A percentile compares a stretch with the other conserved stretches of the same genome.
Conservation (phyloP, 1,140 invertebrate species). For the Mycetomoellerius zeteki region DNA sequence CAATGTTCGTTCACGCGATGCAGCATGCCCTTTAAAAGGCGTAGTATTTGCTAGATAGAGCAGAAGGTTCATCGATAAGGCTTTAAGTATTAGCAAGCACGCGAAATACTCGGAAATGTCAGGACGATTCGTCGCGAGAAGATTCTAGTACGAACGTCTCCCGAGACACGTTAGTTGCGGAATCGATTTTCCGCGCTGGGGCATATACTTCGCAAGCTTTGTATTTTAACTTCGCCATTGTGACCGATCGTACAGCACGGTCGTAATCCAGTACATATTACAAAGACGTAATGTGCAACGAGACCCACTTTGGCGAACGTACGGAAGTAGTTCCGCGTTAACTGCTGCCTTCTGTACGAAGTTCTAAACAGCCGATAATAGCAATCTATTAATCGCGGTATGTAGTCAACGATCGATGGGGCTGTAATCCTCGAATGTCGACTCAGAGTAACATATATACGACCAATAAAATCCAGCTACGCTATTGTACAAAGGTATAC, state of each 20-base stretch:
- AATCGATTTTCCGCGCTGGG: conserved; percentile 21
- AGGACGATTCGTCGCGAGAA: conserved; percentile 3
- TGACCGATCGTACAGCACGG: background rate
- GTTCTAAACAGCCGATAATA: conserved; percentile 55
- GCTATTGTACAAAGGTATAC: background rate
- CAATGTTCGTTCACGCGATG: conserved; percentile 49
- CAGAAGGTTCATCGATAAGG: conserved; percentile 38
- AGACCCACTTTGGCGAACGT: conserved; percentile 21
- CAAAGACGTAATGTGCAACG: conserved; percentile 32
- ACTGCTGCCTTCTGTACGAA: conserved; percentile 45
- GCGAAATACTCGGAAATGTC: conserved; percentile 19
- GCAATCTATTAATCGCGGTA: conserved; percentile 55
- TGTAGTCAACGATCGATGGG: conserved; percentile 37
- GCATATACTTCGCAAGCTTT: conserved; percentile 27
- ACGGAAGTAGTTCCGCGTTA: conserved; percentile 42
- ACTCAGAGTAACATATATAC: conserved; percentile 23
- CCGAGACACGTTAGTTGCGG: conserved; percentile 5
- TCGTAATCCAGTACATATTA: conserved; percentile 38
- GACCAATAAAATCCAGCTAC: conserved; percentile 24
- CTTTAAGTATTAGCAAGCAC: conserved; percentile 24
- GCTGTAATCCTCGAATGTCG: conserved; percentile 30
- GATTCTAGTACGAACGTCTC: background rate
- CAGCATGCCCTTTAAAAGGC: conserved; percentile 47
- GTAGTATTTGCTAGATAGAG: conserved; percentile 11
- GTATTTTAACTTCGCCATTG: conserved; percentile 40